Evolutionary conservation across 2,888 invertebrate species (phyloP).

Genomic region (Coelinius sp.): DNA sequence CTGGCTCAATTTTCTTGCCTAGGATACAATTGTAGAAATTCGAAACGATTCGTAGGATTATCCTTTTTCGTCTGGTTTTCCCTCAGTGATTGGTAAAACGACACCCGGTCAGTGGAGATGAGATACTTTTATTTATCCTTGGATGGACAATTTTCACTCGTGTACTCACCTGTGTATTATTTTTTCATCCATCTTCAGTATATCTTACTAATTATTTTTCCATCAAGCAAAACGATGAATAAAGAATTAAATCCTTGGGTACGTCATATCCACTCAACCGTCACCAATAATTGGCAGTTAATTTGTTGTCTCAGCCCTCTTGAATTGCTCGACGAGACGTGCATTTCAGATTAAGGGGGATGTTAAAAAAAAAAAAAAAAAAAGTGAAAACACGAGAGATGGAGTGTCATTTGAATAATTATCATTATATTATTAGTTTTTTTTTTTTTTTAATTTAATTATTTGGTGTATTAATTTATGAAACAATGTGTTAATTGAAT

Average conservation of each 20-base stretch:
- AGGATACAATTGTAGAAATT: conserved; percentile 2
- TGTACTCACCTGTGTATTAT: neutral
- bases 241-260: conserved; percentile 21
- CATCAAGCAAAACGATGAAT: conserved; percentile 28
- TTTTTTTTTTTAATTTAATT: too few relatives aligned
- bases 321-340: conserved; percentile 41
- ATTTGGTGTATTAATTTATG: neutral
- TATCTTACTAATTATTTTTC: conserved; percentile 24
- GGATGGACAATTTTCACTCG: conserved; percentile 8
- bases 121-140: conserved; percentile 21
- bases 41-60: neutral
- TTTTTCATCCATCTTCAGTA: conserved; percentile 15
- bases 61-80: neutral
- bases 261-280: conserved; percentile 32
- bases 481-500: conserved; percentile 16
- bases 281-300: conserved; percentile 59
- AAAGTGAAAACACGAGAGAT: neutral
- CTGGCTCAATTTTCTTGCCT: neutral
- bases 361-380: neutral
- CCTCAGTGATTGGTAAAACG: conserved; percentile 44
- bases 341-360: conserved; percentile 8
- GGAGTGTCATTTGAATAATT: neutral
- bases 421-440: neutral
- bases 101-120: conserved; percentile 37
- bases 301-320: conserved; percentile 51